Base-by-base conservation (phyloP, 2,888 invertebrate genomes). In the Steinernema carpocapsae region DNA sequence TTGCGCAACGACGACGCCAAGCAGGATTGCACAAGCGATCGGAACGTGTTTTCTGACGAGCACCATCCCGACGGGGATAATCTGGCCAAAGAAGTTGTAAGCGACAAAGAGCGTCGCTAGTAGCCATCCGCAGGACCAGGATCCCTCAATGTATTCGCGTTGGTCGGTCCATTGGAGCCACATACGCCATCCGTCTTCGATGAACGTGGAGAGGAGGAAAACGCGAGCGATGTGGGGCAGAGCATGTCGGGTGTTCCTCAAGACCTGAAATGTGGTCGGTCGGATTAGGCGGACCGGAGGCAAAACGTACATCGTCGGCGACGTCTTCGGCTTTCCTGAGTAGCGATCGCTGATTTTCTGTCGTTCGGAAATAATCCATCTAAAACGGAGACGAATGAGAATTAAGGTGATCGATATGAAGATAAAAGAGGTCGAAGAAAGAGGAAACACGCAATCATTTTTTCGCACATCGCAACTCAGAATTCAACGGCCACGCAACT, bases 171-270 rank as follows among this genome's bases (percentile, higher is more conserved):
- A 90, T 88, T 99, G 99, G 87, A 73, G 29, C 93, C 95, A 99
- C 99, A 99, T 99, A 77, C 99, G 92, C 76, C 99, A 91, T 0
- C 99, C 99, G 91, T 99, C 99, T 90, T 99, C 99, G 78, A 99
- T 91, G 90, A 99, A 99, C 84, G 99, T 99, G 84, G 96, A 95
- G 88, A 99, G 95, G 77, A 99, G 92, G 89, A 97, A 99, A 77
- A 99, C 90, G 80, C 99, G 92, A 17, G 97, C 97, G 84, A 96
- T 91, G 82, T 96, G 96, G 37, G 99, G 99, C 84, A 99, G 90
- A 80, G 97, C 91, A 79, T 89, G 89, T 71, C 88, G 84, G 7
- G 87, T 87, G 73, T 83, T 80, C 22, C 88, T 85, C 52, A 87
- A 78, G 48, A 88, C 74, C 88, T 87, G 75, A 73, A 83, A 76